Percentiles rank a stretch among this genome's conserved stretches.
phyloP scores from a whole-genome alignment of 2,797 vertebrate genomes.

The Crenuchus spilurus region DNA sequence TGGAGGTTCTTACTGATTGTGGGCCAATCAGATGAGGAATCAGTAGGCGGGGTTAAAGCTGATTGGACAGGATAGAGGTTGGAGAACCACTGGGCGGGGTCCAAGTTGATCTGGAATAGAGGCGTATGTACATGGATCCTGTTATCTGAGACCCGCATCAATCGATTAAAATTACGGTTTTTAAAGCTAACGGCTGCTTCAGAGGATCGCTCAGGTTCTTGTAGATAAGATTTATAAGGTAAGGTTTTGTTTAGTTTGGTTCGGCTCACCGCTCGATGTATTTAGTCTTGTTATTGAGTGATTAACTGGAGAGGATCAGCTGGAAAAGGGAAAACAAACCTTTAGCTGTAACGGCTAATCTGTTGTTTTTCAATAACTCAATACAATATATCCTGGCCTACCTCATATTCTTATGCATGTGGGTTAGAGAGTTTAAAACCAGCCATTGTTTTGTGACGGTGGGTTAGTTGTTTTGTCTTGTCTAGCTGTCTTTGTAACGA shows the following conservation, averaged over 20 bases:
- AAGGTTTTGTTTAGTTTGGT: neutral
- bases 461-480: neutral
- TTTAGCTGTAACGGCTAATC: neutral
- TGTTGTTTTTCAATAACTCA: neutral
- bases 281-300: neutral
- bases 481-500: conserved; percentile 5
- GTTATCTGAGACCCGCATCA: conserved; percentile 25
- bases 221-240: conserved; percentile 7
- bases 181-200: too few relatives aligned
- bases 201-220: too few relatives aligned
- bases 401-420: neutral
- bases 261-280: neutral
- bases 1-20: too few relatives aligned
- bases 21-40: conserved; percentile 44
- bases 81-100: conserved; percentile 64
- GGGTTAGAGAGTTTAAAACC: neutral
- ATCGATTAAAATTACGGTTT: neutral
- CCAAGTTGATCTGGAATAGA: conserved; percentile 62
- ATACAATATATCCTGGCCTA: too few relatives aligned
- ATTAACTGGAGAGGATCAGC: conserved; percentile 29
- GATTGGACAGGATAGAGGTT: conserved; percentile 47
- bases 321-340: conserved; percentile 23
- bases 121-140: conserved; percentile 71
- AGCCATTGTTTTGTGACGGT: neutral
- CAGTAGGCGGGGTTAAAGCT: conserved; percentile 64